Evolutionary conservation across 2,797 vertebrate species (phyloP), one percentile per base, ranked within the genome.

Genomic region (Mormyrus proboscirostris): DNA sequence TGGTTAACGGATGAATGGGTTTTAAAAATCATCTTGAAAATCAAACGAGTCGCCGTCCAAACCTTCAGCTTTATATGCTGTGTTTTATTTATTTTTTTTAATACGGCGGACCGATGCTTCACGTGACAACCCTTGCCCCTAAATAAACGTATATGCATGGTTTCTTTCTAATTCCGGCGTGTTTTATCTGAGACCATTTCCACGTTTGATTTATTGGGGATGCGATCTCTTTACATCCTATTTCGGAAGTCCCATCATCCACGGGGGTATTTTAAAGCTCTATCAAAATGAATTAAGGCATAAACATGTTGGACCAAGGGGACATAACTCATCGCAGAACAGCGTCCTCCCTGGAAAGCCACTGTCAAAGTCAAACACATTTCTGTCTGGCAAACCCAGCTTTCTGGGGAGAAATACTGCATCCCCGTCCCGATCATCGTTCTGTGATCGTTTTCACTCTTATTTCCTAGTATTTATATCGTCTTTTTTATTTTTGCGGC

Each of bases 311-410:
- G 49, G 53, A 87, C n/a, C 12, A 10, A 14, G 0, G 50, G 2
- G 49, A 38, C 62, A 84, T 83, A 84, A 87, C 16, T 44, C 47
- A 69, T 47, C 65, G 2, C 3, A 9, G 55, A 49, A 19, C 12
- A 49, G 29, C 16, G 59, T 86, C 65, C 59, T 79, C 19, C 19
- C 47, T 38, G 25, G 33, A 69, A 90, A 57, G 69, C 38, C 55
- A 14, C 57, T 19, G 73, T 88, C 86, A 88, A 82, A 62, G 89
- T 88, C 86, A 83, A 82, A 88, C 29, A 76, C 65, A 69, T 59
- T 88, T 62, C 41, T 84, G 65, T 62, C 73, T 82, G 51, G 16
- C 44, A 25, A 41, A 47, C 57, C 38, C 86, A 53, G 16, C 47
- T 25, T 22, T 57, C 22, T 59, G 51, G 55, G 19, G 69, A 85